Base-by-base conservation (phyloP, 2,888 invertebrate genomes). In the Drosophila silvestris region DNA sequence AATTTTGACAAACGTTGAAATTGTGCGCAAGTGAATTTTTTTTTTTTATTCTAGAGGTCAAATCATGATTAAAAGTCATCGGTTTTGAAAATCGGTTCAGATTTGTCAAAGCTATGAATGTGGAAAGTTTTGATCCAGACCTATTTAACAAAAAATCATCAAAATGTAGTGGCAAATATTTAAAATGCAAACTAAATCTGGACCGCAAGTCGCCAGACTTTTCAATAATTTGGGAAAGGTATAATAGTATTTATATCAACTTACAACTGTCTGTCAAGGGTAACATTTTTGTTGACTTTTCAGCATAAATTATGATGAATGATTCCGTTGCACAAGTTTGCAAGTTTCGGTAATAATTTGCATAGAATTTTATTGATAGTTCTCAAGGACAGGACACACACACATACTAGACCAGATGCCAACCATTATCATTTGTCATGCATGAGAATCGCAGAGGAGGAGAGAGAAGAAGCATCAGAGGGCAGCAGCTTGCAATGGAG, bases 381-480 rank as follows among this genome's bases (percentile, higher is more conserved):
- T 80, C 70, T 77, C 78, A 72, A 65, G 66, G 52, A 63, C 62
- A 63, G 37, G 30, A 56, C 26, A 47, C 47, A 41, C 41, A 14
- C 16, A 54, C 54, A 56, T 22, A 65, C 14, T 4, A n/a, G 44
- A 41, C 47, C 79, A 79, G 74, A 79, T 82, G 82, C 68, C 63
- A 61, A n/a, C 74, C 82, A 79, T 79, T 79, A 82, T 79, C 79
- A 79, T 79, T 79, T 79, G 79, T 79, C 79, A 82, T 79, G 79
- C 79, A 74, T 82, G 74, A 66, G 74, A 69, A 73, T 56, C 68
- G 53, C 65, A 64, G 53, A 53, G 68, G 60, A 50, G 33, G 32
- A 16, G 44, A 19, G 6, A 39, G 47, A 33, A 51, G 14, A 54
- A 47, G 22, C 22, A 41, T 1, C 5, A 41, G 44, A 0, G 51